Evolutionary conservation across 1,140 invertebrate genomes (phyloP).

Genomic region (Phenacoccus solenopsis): DNA sequence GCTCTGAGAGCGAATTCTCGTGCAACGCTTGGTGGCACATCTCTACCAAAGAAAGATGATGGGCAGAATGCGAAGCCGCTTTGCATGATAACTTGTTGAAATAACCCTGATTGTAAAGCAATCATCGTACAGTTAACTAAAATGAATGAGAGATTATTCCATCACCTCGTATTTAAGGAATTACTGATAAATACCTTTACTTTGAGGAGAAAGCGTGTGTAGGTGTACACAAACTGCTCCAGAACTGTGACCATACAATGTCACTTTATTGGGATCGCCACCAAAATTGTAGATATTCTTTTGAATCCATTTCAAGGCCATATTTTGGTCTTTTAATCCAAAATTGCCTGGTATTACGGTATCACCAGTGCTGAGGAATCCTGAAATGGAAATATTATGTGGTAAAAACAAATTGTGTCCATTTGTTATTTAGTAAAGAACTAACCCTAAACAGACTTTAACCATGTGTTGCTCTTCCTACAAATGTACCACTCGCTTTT

Average conservation of each 20-base stretch:
- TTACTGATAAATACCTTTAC: constrained; percentile 18
- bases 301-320: constrained; percentile 25
- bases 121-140: no score
- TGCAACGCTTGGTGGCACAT: neutral
- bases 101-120: constrained; percentile 30
- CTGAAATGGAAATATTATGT: no score
- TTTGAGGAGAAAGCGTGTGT: constrained; percentile 20
- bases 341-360: constrained; percentile 42
- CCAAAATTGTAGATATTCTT: constrained; percentile 31
- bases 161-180: no score
- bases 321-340: constrained; percentile 41
- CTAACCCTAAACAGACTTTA: no score
- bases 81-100: constrained; percentile 34
- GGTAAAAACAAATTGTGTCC: no score
- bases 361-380: constrained; percentile 40
- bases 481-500: no score
- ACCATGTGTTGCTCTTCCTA: no score
- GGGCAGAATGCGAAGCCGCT: constrained; percentile 39
- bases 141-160: no score
- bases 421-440: no score
- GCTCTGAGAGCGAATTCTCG: constrained; percentile 12
- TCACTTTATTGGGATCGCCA: constrained; percentile 22
- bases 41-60: constrained; percentile 29
- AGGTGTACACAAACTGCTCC: constrained; percentile 19
- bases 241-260: constrained; percentile 20